Conservation (phyloP, 2,113 vertebrate genomes). For the Gobio gobio region DNA sequence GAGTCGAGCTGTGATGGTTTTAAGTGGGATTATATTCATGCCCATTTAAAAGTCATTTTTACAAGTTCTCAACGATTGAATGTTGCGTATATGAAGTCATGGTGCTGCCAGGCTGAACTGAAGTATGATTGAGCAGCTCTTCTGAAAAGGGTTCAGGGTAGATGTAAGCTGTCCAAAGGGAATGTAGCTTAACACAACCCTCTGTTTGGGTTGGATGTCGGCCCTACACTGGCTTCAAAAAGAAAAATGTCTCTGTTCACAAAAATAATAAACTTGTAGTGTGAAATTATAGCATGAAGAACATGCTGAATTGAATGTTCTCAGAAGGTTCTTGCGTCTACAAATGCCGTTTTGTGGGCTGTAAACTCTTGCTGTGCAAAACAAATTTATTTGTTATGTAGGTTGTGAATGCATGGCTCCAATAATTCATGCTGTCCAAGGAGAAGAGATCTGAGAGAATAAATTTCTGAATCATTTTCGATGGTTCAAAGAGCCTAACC, state of each 20-base stretch:
- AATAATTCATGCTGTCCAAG: conserved; percentile 51
- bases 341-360: not conserved
- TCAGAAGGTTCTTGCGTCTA: not conserved
- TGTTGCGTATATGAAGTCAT: conserved; percentile 39
- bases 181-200: conserved; percentile 11
- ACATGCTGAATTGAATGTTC: not conserved
- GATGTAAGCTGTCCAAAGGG: not conserved
- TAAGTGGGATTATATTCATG: conserved; percentile 41
- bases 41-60: conserved; percentile 51
- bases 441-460: conserved; percentile 36
- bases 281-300: not conserved
- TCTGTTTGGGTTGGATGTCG: conserved; percentile 7
- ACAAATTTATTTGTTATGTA: conserved; percentile 26
- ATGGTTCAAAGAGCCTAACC: conserved; percentile 43
- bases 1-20: conserved; percentile 25
- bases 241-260: conserved; percentile 7
- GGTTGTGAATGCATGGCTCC: conserved; percentile 7
- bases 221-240: not conserved
- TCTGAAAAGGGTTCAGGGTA: not conserved
- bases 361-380: not conserved
- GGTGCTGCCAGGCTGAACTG: conserved; percentile 2
- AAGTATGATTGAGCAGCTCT: conserved; percentile 42
- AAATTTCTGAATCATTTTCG: conserved; percentile 25
- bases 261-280: conserved; percentile 1
- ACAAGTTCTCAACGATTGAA: conserved; percentile 10